Evolutionary conservation across 1,140 invertebrate genomes (phyloP), one percentile per base, ranked within the genome.

Genomic region (Drosophila gunungcola): DNA sequence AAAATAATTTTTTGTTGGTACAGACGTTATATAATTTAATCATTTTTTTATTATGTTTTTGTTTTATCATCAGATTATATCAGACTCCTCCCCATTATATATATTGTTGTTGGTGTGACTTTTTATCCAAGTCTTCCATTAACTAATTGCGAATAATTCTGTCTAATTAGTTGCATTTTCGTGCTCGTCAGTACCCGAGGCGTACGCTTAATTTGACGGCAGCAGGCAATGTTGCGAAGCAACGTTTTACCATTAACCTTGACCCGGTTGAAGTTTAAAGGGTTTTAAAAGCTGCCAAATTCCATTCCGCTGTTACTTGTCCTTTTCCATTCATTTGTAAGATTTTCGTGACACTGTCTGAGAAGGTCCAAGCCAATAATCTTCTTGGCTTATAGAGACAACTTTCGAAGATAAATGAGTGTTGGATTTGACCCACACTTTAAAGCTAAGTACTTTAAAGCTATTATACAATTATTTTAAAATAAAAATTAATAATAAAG

Each of bases 81-180:
- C 38, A 12, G 12, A n/a, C 2, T n/a, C 12, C 11, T n/a, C 12
- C 2, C 1, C 45, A 6, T 25, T 27, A 4, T 2, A 7, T 21
- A 32, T 61, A 4, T 16, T 12, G 36, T 34, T 10, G 10, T 25
- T 1, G 2, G 27, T 7, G 16, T 32, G 43, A 49, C 62, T 32
- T 67, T 39, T 55, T 2, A 6, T 39, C 3, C 38, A 29, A 43
- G 10, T 39, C 45, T 32, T 60, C 38, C 67, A 73, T 73, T 73
- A 60, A 39, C 69, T 73, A 73, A 73, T 73, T 73, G 68, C 46
- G 38, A 36, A 46, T 45, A 73, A 73, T 73, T 73, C 34, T 27
- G 16, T 39, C 51, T 51, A 73, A 73, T 73, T 73, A 73, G 69
- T 60, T 73, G 3, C 45, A 73, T 52, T 73, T 64, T 34, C 16